A percentile compares a stretch with the other conserved stretches of the same genome.
Conservation (phyloP, 2,113 vertebrate genomes). For the Bubo bubo region DNA sequence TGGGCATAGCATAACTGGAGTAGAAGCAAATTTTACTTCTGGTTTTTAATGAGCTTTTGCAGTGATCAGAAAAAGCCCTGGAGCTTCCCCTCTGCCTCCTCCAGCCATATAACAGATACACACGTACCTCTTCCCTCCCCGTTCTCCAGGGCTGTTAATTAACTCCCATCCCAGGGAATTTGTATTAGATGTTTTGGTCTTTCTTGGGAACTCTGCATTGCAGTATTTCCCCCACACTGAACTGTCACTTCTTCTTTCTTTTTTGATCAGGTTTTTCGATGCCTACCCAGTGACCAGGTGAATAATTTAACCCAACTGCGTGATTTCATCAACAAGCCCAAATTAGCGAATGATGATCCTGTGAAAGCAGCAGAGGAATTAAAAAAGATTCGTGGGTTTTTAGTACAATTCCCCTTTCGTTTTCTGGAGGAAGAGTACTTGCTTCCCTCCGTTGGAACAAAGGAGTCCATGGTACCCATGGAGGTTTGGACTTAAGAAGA, state of each 20-base stretch:
- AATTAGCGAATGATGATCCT: slow-evolving; percentile 84
- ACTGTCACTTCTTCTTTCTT: not conserved
- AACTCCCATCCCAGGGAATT: not conserved
- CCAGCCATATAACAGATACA: not conserved
- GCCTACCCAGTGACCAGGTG: slow-evolving; percentile 93
- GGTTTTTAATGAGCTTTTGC: not conserved
- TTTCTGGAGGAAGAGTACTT: slow-evolving; percentile 90
- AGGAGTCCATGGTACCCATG: slow-evolving; percentile 95
- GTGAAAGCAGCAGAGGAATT: slow-evolving; percentile 86
- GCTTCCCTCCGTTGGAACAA: slow-evolving; percentile 91
- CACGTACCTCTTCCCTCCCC: not conserved
- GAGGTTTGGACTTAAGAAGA: slow-evolving; percentile 92
- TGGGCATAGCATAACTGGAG: not conserved
- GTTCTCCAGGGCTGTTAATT: not conserved
- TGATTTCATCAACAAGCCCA: slow-evolving; percentile 81
- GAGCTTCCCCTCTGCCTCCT: not conserved
- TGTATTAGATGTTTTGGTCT: not conserved
- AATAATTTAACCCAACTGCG: slow-evolving; percentile 85
- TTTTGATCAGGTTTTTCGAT: slow-evolving; percentile 89
- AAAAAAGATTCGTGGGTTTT: slow-evolving; percentile 92
- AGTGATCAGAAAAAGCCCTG: not conserved
- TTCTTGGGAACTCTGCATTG: not conserved
- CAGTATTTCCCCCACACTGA: not conserved
- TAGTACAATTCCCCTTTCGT: slow-evolving; percentile 93
- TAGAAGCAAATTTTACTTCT: not conserved